Evolutionary conservation across 2,888 invertebrate species (phyloP).

Genomic region (Troilus luridus): DNA sequence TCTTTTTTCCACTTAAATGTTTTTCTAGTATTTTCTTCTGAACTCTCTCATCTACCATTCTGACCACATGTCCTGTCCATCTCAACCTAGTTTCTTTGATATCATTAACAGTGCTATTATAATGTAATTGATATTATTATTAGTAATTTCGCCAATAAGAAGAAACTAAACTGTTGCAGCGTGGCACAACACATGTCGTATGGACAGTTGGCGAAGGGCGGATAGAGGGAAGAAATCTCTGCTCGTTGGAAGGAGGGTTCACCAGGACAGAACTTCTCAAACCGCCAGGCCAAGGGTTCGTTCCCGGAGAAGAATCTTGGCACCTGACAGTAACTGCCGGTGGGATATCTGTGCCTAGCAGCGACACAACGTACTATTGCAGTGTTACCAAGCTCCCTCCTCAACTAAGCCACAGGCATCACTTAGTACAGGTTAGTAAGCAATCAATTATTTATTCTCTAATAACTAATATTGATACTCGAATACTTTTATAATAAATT

Average conservation of each 20-base stretch:
- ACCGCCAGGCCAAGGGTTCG: conserved; percentile 68
- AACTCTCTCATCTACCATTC: too few species aligned
- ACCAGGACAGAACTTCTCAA: conserved; percentile 82
- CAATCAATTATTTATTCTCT: neutral
- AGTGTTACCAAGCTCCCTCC: conserved; percentile 85
- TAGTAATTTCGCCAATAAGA: neutral
- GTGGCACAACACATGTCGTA: conserved; percentile 89
- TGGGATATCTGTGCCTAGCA: conserved; percentile 81
- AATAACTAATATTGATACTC: too few species aligned
- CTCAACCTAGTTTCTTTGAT: too few species aligned
- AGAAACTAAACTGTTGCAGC: conserved; percentile 73
- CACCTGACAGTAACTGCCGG: conserved; percentile 76
- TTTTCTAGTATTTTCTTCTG: too few species aligned
- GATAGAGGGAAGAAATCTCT: conserved; percentile 77
- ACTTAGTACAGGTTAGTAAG: conserved; percentile 78
- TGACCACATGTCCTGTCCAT: too few species aligned
- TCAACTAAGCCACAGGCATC: conserved; percentile 76
- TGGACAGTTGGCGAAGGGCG: conserved; percentile 87
- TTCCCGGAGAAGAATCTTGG: conserved; percentile 72
- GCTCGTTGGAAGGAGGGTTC: conserved; percentile 77
- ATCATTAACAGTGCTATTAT: too few species aligned
- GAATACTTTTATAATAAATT: too few species aligned
- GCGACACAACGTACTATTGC: conserved; percentile 98
- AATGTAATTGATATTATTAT: neutral
- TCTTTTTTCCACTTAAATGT: too few species aligned